Evolutionary conservation across 2,113 vertebrate species (phyloP).

Genomic region (Neodontobutis hainanensis): DNA sequence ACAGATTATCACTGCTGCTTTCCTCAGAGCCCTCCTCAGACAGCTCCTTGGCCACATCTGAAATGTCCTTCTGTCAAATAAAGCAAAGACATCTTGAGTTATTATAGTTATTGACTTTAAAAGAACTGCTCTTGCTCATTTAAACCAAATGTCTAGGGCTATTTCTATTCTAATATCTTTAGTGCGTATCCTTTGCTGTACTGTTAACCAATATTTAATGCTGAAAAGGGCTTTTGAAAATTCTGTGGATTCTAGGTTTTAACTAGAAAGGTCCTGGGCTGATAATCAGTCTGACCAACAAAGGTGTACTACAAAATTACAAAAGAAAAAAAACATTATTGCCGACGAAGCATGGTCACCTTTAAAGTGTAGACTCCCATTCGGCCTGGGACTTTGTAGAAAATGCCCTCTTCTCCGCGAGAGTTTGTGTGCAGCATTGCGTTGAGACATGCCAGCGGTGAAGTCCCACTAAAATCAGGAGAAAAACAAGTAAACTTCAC

Average conservation of each 20-base stretch:
- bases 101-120: not conserved
- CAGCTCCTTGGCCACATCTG: slow-evolving; percentile 86
- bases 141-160: too few relatives aligned
- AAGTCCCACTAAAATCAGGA: slow-evolving; percentile 85
- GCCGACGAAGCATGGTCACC: slow-evolving; percentile 72
- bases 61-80: slow-evolving; percentile 87
- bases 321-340: not conserved
- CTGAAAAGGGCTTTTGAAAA: too few relatives aligned
- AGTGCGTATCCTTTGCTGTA: too few relatives aligned
- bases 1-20: slow-evolving; percentile 89
- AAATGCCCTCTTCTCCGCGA: slow-evolving; percentile 96
- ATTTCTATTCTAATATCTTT: too few relatives aligned
- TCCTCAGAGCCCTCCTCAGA: slow-evolving; percentile 90
- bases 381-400: slow-evolving; percentile 97
- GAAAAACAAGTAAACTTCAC: slow-evolving; percentile 45
- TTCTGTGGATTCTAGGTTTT: too few relatives aligned
- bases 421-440: slow-evolving; percentile 99
- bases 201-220: too few relatives aligned
- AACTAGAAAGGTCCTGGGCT: too few relatives aligned
- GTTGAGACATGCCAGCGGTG: slow-evolving; percentile 96
- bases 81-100: not conserved
- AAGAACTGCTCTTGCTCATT: not conserved
- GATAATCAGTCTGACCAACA: too few relatives aligned
- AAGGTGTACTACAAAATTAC: not conserved
- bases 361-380: slow-evolving; percentile 99